Conservation (phyloP, 2,888 invertebrate species). For the Globia sparganii region DNA sequence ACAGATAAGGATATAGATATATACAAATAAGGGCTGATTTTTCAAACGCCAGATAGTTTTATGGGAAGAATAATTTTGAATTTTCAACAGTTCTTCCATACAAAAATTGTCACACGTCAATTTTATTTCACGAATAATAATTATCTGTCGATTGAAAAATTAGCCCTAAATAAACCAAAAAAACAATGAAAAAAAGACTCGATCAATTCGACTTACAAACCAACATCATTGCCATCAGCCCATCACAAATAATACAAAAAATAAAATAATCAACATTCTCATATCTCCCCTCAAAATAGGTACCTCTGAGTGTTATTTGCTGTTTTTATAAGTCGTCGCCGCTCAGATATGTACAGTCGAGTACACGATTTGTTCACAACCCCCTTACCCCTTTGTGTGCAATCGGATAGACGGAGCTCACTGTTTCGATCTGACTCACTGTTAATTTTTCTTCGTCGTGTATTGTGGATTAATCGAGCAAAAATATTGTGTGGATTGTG, state of each 20-base stretch:
- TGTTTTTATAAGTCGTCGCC: slow-evolving; percentile 72
- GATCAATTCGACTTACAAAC: background rate
- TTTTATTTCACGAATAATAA: too few species aligned
- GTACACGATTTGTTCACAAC: slow-evolving; percentile 76
- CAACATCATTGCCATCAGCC: background rate
- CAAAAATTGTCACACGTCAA: too few species aligned
- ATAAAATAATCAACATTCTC: slow-evolving; percentile 53
- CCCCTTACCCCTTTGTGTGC: slow-evolving; percentile 79
- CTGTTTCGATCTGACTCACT: slow-evolving; percentile 60
- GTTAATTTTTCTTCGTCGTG: slow-evolving; percentile 69
- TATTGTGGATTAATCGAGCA: slow-evolving; percentile 65
- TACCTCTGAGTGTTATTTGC: slow-evolving; percentile 68
- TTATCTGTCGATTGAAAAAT: too few species aligned
- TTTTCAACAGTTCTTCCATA: too few species aligned
- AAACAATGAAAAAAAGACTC: background rate
- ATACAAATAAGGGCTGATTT: too few species aligned
- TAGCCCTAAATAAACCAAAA: background rate
- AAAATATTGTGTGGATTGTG: slow-evolving; percentile 17
- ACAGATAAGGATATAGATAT: too few species aligned
- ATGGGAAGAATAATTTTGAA: too few species aligned
- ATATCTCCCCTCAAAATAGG: slow-evolving; percentile 69
- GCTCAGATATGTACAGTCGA: slow-evolving; percentile 81
- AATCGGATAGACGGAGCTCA: slow-evolving; percentile 71
- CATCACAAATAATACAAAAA: slow-evolving; percentile 25
- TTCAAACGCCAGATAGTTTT: too few species aligned